Percentiles rank a stretch among this genome's conserved stretches.
phyloP scores from a whole-genome alignment of 1,140 invertebrate genomes.

The Anastrepha ludens region DNA sequence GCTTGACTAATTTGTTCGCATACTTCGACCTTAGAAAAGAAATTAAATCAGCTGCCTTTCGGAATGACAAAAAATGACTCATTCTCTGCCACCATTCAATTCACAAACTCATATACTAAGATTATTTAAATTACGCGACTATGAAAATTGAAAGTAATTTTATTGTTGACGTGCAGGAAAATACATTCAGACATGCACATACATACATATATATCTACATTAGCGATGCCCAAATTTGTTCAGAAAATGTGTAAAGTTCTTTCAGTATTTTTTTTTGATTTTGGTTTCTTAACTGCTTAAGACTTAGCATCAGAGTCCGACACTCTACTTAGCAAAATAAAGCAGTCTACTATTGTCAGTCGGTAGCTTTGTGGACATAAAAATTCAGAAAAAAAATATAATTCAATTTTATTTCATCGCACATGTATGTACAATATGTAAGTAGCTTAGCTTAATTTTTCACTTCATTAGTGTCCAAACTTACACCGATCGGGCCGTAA shows the following conservation, averaged over 20 bases:
- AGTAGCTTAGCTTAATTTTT: too few relatives aligned
- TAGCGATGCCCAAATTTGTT: too few relatives aligned
- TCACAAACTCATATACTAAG: neutral
- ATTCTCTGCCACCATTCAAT: neutral
- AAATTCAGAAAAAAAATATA: too few relatives aligned
- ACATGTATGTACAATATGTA: too few relatives aligned
- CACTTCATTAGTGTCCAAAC: too few relatives aligned
- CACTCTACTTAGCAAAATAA: neutral
- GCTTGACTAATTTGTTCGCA: neutral
- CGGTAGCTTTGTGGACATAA: too few relatives aligned
- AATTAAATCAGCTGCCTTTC: neutral
- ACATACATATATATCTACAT: neutral
- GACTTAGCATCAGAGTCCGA: neutral
- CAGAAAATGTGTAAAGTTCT: too few relatives aligned
- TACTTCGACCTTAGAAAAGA: neutral
- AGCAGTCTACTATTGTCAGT: too few relatives aligned
- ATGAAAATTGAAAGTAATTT: slow-evolving; percentile 40
- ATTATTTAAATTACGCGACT: neutral
- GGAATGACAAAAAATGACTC: neutral
- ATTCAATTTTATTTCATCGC: too few relatives aligned
- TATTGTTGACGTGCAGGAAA: neutral
- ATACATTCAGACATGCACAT: neutral
- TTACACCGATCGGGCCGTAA: too few relatives aligned
- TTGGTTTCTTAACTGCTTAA: too few relatives aligned
- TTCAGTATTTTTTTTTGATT: too few relatives aligned